phyloP scores from a whole-genome alignment of 2,113 vertebrate genomes.

The Capreolus pygargus region DNA sequence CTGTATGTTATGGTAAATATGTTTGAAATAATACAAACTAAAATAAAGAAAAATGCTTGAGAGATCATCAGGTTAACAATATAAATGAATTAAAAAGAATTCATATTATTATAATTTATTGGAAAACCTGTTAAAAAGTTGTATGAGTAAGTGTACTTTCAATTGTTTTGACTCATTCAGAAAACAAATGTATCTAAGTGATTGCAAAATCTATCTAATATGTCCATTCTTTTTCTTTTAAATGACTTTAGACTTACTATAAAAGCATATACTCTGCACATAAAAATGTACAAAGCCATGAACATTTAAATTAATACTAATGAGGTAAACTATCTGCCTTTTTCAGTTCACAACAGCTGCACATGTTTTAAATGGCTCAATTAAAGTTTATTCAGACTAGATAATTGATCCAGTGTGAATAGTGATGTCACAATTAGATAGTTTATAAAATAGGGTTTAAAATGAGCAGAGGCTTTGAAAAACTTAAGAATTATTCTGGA shows the following conservation, averaged over 20 bases:
- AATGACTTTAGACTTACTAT: conserved; percentile 67
- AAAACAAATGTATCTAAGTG: conserved; percentile 64
- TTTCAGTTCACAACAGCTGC: conserved; percentile 76
- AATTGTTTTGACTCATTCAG: conserved; percentile 60
- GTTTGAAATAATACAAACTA: conserved; percentile 22
- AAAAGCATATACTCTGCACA: conserved; percentile 67
- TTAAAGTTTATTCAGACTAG: conserved; percentile 82
- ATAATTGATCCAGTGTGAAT: conserved; percentile 78
- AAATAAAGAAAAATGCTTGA: not conserved
- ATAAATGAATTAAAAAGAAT: not conserved
- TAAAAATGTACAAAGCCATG: conserved; percentile 76
- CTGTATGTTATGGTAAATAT: not conserved
- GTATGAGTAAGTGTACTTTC: not conserved
- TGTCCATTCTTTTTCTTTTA: conserved; percentile 47
- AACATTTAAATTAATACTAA: conserved; percentile 80
- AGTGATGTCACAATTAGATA: conserved; percentile 71
- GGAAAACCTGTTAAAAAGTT: not conserved
- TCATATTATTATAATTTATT: conserved; percentile 4
- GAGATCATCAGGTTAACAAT: not conserved
- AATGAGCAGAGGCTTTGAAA: conserved; percentile 68
- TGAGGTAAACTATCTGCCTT: conserved; percentile 76
- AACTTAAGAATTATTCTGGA: conserved; percentile 67
- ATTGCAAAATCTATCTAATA: conserved; percentile 68
- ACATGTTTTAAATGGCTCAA: conserved; percentile 78
- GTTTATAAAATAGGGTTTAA: conserved; percentile 72